Base-by-base conservation (phyloP, 2,888 invertebrate genomes). In the Amorpha juglandis region DNA sequence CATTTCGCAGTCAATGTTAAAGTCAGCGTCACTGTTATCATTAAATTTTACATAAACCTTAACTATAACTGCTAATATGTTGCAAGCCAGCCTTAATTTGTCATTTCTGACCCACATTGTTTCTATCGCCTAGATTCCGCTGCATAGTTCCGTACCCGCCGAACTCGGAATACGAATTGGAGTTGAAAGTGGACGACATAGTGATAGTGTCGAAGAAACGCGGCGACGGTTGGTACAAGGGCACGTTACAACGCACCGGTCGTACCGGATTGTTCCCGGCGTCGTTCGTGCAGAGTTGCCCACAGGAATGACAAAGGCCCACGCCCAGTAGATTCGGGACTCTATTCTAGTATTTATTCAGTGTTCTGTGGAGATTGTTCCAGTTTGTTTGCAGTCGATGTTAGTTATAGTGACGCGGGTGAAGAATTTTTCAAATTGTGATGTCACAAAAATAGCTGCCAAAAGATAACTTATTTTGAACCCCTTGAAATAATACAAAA, bases 201-300 rank as follows among this genome's bases (percentile, higher is more conserved):
- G 98, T 98, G 73, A 96, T 97, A 76, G 98, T 98, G 21, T 97
- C 97, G 79, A 97, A 97, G 80, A 98, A 98, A 83, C 95, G 98
- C 64, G 98, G 98, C 64, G 98, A 98, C 82, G 98, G 98, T 62
- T 98, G 98, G 98, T 98, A 97, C 90, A 98, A 98, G 84, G 98
- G 98, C 21, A 98, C 98, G 0, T 95, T 97, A 74, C 96, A 97
- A 75, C 95, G 98, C 66, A 98, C 98, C 0, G 98, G 98, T 48
- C 96, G 97, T 77, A 97, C 97, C 6, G 98, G 98, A n/a, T 94
- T 98, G 53, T 98, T 98, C 91, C 98, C 98, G 1, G 98, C 98
- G 63, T 98, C 98, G 83, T 98, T 98, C 92, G 98, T 98, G 14
- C 97, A 97, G 84, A 95, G 95, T 73, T 89, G 86, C 71, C 84